These are phyloP conservation scores for Spilosoma lubricipeda DNA, from an alignment of 2,888 invertebrate species.

Conservation along the genomic window DNA sequence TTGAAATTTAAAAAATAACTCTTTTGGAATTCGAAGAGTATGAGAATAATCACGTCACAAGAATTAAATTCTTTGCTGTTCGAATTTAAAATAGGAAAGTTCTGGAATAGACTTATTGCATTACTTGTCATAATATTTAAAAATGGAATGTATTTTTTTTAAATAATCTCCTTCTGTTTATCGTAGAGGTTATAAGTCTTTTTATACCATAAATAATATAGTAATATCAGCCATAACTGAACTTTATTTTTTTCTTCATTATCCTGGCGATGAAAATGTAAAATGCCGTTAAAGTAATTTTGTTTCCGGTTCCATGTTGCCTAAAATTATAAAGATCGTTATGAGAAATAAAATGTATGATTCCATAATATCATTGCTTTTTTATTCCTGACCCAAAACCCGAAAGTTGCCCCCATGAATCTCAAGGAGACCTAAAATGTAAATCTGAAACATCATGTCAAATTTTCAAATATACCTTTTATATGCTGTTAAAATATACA, in stretches of 20 bases:
- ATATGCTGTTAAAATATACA: too few species aligned
- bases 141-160: not conserved
- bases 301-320: slow-evolving; percentile 25
- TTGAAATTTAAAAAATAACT: not conserved
- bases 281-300: slow-evolving; percentile 6
- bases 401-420: not conserved
- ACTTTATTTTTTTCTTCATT: too few species aligned
- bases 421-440: not conserved
- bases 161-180: not conserved
- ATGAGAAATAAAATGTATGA: slow-evolving; percentile 48
- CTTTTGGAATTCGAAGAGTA: not conserved
- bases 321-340: slow-evolving; percentile 51
- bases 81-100: not conserved
- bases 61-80: not conserved
- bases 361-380: slow-evolving; percentile 48
- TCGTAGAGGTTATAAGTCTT: not conserved
- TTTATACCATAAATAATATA: not conserved
- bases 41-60: not conserved
- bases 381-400: slow-evolving; percentile 25
- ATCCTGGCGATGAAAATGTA: not conserved
- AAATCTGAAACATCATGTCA: not conserved
- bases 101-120: not conserved
- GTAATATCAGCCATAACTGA: not conserved
- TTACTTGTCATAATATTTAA: not conserved
- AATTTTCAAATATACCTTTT: not conserved